Evolutionary conservation across 2,888 invertebrate genomes (phyloP), one percentile per base, ranked within the genome.

Genomic region (Lochmaea capreae): DNA sequence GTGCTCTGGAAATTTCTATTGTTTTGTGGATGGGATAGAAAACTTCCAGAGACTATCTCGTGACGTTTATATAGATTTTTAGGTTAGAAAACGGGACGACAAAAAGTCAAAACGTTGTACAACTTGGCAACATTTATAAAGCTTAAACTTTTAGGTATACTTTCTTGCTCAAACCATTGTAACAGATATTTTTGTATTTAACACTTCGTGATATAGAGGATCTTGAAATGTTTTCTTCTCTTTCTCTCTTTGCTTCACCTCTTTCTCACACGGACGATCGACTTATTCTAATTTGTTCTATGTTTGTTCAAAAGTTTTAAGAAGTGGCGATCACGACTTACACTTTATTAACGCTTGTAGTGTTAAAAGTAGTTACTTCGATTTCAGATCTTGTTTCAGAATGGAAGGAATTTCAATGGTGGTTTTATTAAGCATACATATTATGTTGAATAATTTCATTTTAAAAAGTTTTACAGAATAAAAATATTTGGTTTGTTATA

Each of bases 231-330:
- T 63, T 67, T 66, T 12, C 43, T 69, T 69, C 22, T 73, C 63
- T 67, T 67, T 74, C 39, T 43, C 57, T 58, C 46, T 67, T 62
- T 65, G 72, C 61, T 70, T 71, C 71, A 33, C 71, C 72, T 74
- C 63, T 68, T 68, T 77, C 74, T 69, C 66, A 75, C 76, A 73
- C 74, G 69, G 68, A 67, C 74, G 72, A 67, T 72, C 75, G 74
- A 72, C 74, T 75, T 77, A 77, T 77, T 77, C 77, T 77, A 77
- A 77, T 77, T 77, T 77, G 77, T 77, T 71, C 62, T 54, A 74
- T 76, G 74, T 77, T 74, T 72, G 75, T 69, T 57, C 71, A 61
- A 59, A 67, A 67, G 63, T 72, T 46, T 67, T 57, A 65, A 75
- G 72, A 72, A 73, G 49, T 69, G 62, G 42, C 42, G 42, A 67